Evolutionary conservation across 2,113 vertebrate species (phyloP).

Genomic region (Gavialis gangeticus): DNA sequence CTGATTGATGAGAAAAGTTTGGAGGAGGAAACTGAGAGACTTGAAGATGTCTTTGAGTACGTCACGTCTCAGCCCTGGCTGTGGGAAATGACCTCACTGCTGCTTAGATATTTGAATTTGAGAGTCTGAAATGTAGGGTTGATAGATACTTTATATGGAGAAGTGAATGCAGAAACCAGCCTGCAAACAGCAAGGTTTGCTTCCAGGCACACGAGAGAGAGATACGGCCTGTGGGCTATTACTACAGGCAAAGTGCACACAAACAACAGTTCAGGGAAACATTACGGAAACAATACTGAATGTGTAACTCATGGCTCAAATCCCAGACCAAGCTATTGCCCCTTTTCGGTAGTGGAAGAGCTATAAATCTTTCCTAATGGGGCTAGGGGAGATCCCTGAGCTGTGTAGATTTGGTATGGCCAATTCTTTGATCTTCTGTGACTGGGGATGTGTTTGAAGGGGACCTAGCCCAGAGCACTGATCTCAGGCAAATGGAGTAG

Average conservation of each 20-base stretch:
- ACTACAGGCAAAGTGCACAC: not conserved
- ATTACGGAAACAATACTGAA: not conserved
- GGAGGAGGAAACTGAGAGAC: conserved; percentile 40
- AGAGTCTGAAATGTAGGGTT: not conserved
- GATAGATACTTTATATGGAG: not conserved
- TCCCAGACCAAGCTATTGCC: not conserved
- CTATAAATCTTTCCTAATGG: not conserved
- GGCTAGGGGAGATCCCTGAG: not conserved
- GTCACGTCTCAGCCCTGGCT: not conserved
- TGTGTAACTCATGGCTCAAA: not conserved
- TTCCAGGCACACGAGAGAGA: not conserved
- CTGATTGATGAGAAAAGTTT: conserved; percentile 55
- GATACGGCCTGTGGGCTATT: not conserved
- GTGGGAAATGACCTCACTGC: not conserved
- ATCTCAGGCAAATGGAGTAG: not conserved
- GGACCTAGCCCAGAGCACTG: not conserved
- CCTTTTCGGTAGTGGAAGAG: not conserved
- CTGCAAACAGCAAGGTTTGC: not conserved
- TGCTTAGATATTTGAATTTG: not conserved
- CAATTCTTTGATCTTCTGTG: not conserved
- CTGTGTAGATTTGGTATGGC: not conserved
- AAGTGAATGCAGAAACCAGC: not conserved
- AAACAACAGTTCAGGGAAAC: not conserved
- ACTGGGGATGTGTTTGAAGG: not conserved
- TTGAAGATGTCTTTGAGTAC: conserved; percentile 45